Evolutionary conservation across 2,888 invertebrate genomes (phyloP).

Genomic region (Metalampra italica): DNA sequence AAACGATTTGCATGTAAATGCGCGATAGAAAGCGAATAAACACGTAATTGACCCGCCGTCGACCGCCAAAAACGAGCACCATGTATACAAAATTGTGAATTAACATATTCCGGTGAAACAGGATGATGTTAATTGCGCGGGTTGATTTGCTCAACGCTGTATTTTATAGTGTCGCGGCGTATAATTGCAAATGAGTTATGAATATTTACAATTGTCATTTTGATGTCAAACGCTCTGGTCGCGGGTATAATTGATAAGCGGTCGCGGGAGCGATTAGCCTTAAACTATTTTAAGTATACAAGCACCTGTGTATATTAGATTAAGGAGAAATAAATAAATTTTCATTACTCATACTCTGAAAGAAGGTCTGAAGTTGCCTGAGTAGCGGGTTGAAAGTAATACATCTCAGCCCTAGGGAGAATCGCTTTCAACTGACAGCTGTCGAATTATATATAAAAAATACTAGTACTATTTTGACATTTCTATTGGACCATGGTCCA

Average conservation of each 20-base stretch:
- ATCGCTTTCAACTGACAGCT: too few relatives aligned
- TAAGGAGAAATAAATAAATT: too few relatives aligned
- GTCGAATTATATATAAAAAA: too few relatives aligned
- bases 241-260: conserved; percentile 15
- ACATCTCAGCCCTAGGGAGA: too few relatives aligned
- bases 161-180: conserved; percentile 24
- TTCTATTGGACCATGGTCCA: too few relatives aligned
- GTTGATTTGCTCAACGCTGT: conserved; percentile 31
- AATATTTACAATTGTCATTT: conserved; percentile 57
- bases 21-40: background rate
- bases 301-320: too few relatives aligned
- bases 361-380: too few relatives aligned
- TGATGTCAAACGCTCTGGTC: conserved; percentile 24
- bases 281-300: too few relatives aligned
- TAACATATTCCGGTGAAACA: conserved; percentile 13
- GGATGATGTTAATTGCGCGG: conserved; percentile 26
- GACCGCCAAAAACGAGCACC: background rate
- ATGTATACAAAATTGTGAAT: conserved; percentile 3
- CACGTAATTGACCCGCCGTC: background rate
- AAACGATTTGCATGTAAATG: background rate
- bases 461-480: too few relatives aligned
- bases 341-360: too few relatives aligned
- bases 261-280: conserved; percentile 9
- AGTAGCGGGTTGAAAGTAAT: too few relatives aligned
- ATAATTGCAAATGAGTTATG: conserved; percentile 70